Percentiles rank a stretch among this genome's conserved stretches.
These are phyloP conservation scores for Platerodrilus igneus DNA, from an alignment of 2,888 invertebrate genomes.

Conservation along the genomic window DNA sequence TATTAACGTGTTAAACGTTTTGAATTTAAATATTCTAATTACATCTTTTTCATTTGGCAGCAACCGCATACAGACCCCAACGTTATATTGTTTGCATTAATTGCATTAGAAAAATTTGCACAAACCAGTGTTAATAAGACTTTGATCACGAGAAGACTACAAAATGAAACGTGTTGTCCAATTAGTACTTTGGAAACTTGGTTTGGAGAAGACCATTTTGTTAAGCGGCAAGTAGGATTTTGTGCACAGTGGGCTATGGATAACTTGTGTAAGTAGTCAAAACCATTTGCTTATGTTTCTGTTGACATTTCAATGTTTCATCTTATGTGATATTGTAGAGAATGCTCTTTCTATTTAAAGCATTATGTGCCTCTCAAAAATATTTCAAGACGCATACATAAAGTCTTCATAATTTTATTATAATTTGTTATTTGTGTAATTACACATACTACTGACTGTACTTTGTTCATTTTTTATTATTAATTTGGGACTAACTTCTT, in stretches of 20 bases:
- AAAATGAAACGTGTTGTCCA: slow-evolving; percentile 59
- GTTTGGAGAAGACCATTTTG: slow-evolving; percentile 57
- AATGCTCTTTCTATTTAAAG: too few relatives aligned
- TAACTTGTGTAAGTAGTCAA: slow-evolving; percentile 75
- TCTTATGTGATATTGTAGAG: too few relatives aligned
- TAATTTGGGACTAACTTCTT: too few relatives aligned
- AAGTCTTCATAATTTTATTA: too few relatives aligned
- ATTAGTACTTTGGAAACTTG: slow-evolving; percentile 65
- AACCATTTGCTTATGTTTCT: too few relatives aligned
- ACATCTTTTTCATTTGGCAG: slow-evolving; percentile 49
- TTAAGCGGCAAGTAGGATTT: slow-evolving; percentile 83
- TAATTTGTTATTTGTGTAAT: too few relatives aligned
- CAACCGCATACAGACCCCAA: slow-evolving; percentile 62
- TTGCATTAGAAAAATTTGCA: slow-evolving; percentile 90
- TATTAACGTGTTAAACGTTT: too few relatives aligned
- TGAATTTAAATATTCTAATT: too few relatives aligned
- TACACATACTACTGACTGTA: too few relatives aligned
- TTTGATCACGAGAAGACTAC: slow-evolving; percentile 65
- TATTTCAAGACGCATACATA: too few relatives aligned
- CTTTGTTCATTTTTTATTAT: too few relatives aligned
- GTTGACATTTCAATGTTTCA: background rate
- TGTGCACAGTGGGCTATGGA: slow-evolving; percentile 91
- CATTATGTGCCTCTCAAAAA: too few relatives aligned
- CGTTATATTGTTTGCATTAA: slow-evolving; percentile 78
- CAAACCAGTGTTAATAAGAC: slow-evolving; percentile 87